Evolutionary conservation across 2,888 invertebrate species (phyloP), one percentile per base, ranked within the genome.

Genomic region (Trissolcus japonicus): DNA sequence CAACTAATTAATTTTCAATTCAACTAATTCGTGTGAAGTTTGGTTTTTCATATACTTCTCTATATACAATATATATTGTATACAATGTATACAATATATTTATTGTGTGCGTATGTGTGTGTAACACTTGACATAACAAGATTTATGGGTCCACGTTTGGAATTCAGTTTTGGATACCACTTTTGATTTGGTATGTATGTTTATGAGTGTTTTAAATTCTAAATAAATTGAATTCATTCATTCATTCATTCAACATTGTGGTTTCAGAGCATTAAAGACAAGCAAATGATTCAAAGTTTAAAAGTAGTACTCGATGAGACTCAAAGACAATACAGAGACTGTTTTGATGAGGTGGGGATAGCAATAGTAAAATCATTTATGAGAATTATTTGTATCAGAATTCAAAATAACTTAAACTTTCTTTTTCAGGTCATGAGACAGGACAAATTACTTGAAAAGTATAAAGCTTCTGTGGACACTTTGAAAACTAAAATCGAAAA

Each of bases 321-420:
- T 25, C 84, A 87, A 77, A 82, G 80, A 46, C 88, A 88, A 57
- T 88, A 87, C 76, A 84, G 81, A 74, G 84, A 88, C 65, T 88
- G 88, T 73, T 88, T 84, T 43, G 79, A 83, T 13, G 86, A 88
- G 85, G 88, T 87, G 79, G 73, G 79, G 19, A 19, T 19, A 19
- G 19, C 2, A 19, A 19, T 19, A 19, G 19, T 2, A 19, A n/a
- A n/a, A 19, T 19, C 1, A 19, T 43, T 57, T 35, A 51, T 16
- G 19, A 51, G 1, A 9, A 17, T 19, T n/a, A n/a, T n/a, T n/a
- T n/a, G n/a, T n/a, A n/a, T n/a, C n/a, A n/a, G n/a, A n/a, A n/a
- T n/a, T n/a, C n/a, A n/a, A n/a, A n/a, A n/a, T n/a, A n/a, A n/a
- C n/a, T n/a, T n/a, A 11, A 21, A 41, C 59, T 63, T 63, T 60